Evolutionary conservation across 2,888 invertebrate species (phyloP).

Genomic region (Philhelius pedissequus): DNA sequence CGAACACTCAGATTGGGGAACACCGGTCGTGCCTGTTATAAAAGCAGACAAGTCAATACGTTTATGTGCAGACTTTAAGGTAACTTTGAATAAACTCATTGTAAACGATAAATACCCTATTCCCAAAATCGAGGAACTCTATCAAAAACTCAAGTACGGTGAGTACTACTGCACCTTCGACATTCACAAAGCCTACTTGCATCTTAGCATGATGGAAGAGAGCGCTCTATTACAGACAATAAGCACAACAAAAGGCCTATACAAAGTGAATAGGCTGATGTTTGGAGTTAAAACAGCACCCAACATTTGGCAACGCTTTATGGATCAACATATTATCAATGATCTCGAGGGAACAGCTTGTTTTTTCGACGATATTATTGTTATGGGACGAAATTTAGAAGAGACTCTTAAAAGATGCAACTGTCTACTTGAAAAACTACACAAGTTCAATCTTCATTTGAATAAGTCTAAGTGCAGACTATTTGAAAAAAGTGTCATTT

Average conservation of each 20-base stretch:
- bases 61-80: not conserved
- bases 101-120: not conserved
- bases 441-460: not conserved
- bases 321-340: conserved; percentile 13
- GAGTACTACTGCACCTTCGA: conserved; percentile 22
- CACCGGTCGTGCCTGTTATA: not conserved
- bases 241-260: not conserved
- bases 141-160: not conserved
- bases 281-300: not conserved
- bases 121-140: not conserved
- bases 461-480: not conserved
- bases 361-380: conserved; percentile 14
- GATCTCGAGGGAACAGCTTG: conserved; percentile 30
- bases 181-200: conserved; percentile 18
- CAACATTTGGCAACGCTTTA: too few relatives aligned
- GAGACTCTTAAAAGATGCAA: not conserved
- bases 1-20: not conserved
- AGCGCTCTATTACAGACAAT: conserved; percentile 13
- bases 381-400: conserved; percentile 2
- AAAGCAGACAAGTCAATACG: not conserved
- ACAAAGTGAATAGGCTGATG: not conserved
- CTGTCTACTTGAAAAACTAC: not conserved
- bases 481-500: not conserved
- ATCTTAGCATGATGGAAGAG: conserved; percentile 14
- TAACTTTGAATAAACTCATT: not conserved